Evolutionary conservation across 2,797 vertebrate species (phyloP).

Genomic region (Crocodylus rhombifer): DNA sequence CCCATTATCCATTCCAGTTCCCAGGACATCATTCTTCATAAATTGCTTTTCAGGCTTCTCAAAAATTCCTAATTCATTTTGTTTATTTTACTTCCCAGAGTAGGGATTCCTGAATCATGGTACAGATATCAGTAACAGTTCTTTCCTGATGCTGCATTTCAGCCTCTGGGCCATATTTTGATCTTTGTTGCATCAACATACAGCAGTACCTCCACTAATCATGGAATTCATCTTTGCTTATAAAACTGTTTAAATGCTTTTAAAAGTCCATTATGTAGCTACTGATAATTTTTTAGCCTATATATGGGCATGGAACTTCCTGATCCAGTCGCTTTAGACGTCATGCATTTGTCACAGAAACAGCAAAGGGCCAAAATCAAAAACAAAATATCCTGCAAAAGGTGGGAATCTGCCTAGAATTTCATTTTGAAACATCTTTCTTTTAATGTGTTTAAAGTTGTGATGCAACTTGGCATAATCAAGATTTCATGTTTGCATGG

Average conservation of each 20-base stretch:
- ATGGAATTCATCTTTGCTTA: slow-evolving; percentile 26
- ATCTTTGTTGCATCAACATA: slow-evolving; percentile 49
- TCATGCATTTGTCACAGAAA: slow-evolving; percentile 12
- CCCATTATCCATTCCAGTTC: slow-evolving; percentile 45
- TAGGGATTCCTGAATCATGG: slow-evolving; percentile 32
- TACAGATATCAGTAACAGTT: slow-evolving; percentile 61
- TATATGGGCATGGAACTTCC: slow-evolving; percentile 5
- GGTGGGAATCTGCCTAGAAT: neutral
- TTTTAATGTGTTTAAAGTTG: neutral
- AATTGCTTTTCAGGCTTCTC: slow-evolving; percentile 62
- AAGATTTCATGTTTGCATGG: neutral
- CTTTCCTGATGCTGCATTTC: slow-evolving; percentile 40
- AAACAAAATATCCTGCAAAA: slow-evolving; percentile 3
- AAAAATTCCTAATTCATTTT: slow-evolving; percentile 33
- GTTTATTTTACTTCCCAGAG: slow-evolving; percentile 51
- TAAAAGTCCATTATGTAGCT: neutral
- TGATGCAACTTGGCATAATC: neutral
- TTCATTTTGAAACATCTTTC: neutral
- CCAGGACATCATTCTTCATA: slow-evolving; percentile 52
- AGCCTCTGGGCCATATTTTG: slow-evolving; percentile 25
- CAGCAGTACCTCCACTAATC: slow-evolving; percentile 50
- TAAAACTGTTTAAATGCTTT: neutral
- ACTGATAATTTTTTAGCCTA: slow-evolving; percentile 20
- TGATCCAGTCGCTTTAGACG: neutral
- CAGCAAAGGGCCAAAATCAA: slow-evolving; percentile 14